phyloP scores from a whole-genome alignment of 30 jellyfish, hydroid and myxozoan genomes.

The Aurelia aurita complex sp. Pacific region DNA sequence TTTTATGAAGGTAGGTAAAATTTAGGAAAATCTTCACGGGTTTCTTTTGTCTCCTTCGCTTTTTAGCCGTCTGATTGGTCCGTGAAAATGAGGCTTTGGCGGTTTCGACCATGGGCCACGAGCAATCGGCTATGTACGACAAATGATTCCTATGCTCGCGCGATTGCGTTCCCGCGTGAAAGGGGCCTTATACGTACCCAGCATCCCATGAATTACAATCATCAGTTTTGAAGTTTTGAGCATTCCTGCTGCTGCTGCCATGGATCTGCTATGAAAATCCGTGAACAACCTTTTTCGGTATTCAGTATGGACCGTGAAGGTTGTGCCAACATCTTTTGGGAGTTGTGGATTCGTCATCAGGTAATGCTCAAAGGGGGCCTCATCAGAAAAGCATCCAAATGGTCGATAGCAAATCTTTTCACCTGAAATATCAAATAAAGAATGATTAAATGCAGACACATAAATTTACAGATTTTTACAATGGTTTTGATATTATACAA shows the following conservation, averaged over 20 bases:
- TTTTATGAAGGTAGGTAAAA: too few relatives aligned
- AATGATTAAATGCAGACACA: neutral
- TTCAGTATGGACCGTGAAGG: slow-evolving; percentile 37
- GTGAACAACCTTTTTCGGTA: slow-evolving; percentile 8
- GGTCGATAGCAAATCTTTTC: slow-evolving; percentile 63
- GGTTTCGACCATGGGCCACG: too few relatives aligned
- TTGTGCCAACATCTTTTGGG: slow-evolving; percentile 56
- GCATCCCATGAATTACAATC: slow-evolving; percentile 60
- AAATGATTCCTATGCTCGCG: too few relatives aligned
- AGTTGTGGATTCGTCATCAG: slow-evolving; percentile 61
- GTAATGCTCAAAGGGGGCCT: slow-evolving; percentile 64
- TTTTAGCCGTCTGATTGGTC: too few relatives aligned
- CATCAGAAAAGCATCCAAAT: slow-evolving; percentile 77
- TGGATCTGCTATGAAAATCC: slow-evolving; percentile 22
- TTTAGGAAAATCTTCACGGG: too few relatives aligned
- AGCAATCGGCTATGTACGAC: too few relatives aligned
- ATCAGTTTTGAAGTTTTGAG: slow-evolving; percentile 23
- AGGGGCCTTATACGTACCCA: slow-evolving; percentile 34
- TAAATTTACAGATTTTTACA: too few relatives aligned
- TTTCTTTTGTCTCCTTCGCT: too few relatives aligned
- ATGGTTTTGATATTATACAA: too few relatives aligned
- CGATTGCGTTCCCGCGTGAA: neutral
- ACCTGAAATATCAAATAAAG: slow-evolving; percentile 33
- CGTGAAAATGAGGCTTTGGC: too few relatives aligned
- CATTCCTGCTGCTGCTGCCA: slow-evolving; percentile 26